These are phyloP conservation scores for Anastatus disparis DNA, from an alignment of 1,140 invertebrate species.

Conservation along the genomic window DNA sequence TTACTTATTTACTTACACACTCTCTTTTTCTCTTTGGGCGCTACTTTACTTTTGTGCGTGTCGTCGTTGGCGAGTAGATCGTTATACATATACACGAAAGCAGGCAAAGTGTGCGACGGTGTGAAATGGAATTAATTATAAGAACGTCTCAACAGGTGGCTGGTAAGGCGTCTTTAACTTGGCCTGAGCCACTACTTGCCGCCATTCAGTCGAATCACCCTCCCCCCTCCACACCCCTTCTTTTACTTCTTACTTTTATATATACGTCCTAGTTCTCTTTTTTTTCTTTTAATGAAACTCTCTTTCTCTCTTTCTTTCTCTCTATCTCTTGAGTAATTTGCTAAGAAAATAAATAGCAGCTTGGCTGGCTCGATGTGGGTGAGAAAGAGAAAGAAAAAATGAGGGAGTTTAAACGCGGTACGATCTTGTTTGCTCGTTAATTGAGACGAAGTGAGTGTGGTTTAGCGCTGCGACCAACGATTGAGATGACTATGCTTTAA, in stretches of 20 bases:
- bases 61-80: constrained; percentile 15
- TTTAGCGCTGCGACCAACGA: too few relatives aligned
- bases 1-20: constrained; percentile 14
- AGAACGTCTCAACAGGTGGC: constrained; percentile 65
- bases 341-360: constrained; percentile 64
- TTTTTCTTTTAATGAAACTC: too few relatives aligned
- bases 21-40: too few relatives aligned
- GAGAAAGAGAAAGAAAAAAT: constrained; percentile 47
- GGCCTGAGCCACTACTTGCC: too few relatives aligned
- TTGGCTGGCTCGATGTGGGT: too few relatives aligned
- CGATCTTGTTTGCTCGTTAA: constrained; percentile 54
- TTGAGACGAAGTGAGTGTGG: constrained; percentile 43
- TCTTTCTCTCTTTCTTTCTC: constrained; percentile 45
- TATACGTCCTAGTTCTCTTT: too few relatives aligned
- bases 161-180: constrained; percentile 64
- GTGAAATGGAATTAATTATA: constrained; percentile 67
- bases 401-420: constrained; percentile 56
- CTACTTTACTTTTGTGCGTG: constrained; percentile 31
- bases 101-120: constrained; percentile 56
- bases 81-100: constrained; percentile 32
- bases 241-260: too few relatives aligned
- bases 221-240: constrained; percentile 5
- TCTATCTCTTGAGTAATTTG: constrained; percentile 57
- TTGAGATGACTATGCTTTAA: not conserved
- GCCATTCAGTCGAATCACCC: constrained; percentile 14